Conservation (phyloP, 2,113 vertebrate species). For the Tretioscincus oriximinensis region DNA sequence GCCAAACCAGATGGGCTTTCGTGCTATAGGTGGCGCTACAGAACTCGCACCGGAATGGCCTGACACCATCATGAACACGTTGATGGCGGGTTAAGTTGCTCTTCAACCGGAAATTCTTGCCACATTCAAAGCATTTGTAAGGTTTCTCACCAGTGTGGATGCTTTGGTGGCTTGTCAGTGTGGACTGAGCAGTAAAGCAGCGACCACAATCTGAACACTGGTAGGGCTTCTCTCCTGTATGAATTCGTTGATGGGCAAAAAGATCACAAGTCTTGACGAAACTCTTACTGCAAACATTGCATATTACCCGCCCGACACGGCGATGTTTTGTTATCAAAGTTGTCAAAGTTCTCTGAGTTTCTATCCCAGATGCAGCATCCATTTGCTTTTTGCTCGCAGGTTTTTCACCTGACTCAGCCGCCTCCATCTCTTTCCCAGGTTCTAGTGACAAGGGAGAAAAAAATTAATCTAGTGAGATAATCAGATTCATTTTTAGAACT, state of each 20-base stretch:
- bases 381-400: not conserved
- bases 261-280: constrained; percentile 11
- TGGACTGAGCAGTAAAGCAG: not conserved
- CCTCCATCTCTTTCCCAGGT: not conserved
- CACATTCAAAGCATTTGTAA: constrained; percentile 15
- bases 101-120: constrained; percentile 14
- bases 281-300: constrained; percentile 2
- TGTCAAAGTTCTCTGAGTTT: not conserved
- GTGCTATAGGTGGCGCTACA: not conserved
- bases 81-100: constrained; percentile 6
- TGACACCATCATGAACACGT: not conserved
- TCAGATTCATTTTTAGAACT: no score
- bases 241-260: constrained; percentile 6
- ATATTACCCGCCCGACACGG: constrained; percentile 12
- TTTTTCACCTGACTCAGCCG: not conserved
- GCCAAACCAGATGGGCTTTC: not conserved
- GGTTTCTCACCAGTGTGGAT: constrained; percentile 16
- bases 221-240: constrained; percentile 18
- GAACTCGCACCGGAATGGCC: not conserved
- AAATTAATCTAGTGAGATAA: not conserved
- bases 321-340: not conserved
- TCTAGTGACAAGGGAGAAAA: not conserved
- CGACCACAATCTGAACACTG: constrained; percentile 22
- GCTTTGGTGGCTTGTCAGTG: constrained; percentile 1
- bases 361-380: not conserved